Evolutionary conservation across 2,797 vertebrate genomes (phyloP).

Genomic region (Iguana delicatissima): DNA sequence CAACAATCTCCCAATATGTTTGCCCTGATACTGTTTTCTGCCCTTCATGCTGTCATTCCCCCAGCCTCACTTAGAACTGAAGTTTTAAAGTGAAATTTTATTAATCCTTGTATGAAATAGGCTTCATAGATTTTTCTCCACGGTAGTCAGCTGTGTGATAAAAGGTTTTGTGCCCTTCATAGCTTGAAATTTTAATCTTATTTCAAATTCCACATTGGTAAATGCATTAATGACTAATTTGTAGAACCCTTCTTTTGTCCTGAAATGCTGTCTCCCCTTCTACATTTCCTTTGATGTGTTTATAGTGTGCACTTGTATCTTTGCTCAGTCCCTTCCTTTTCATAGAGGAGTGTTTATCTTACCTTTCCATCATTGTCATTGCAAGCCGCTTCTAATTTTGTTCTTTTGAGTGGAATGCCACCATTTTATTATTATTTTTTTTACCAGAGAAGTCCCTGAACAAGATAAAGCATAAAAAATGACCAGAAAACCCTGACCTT

Average conservation of each 20-base stretch:
- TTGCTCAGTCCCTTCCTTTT: constrained; percentile 22
- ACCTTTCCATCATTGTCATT: constrained; percentile 38
- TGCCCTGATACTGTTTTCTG: too few relatives aligned
- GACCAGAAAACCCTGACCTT: constrained; percentile 69
- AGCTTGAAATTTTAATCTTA: neutral
- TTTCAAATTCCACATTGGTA: constrained; percentile 11
- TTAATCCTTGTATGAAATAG: neutral
- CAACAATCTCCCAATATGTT: too few relatives aligned
- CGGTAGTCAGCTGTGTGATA: neutral
- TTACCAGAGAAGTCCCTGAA: constrained; percentile 66
- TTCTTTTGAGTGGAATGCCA: constrained; percentile 62
- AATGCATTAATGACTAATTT: neutral
- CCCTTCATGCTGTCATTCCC: too few relatives aligned
- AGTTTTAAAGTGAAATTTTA: neutral
- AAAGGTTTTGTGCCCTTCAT: neutral
- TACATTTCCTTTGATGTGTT: constrained; percentile 1
- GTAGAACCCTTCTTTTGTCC: constrained; percentile 10
- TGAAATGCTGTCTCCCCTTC: neutral
- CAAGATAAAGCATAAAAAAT: constrained; percentile 75
- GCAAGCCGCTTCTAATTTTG: neutral
- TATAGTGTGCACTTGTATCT: constrained; percentile 29
- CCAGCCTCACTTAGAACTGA: too few relatives aligned
- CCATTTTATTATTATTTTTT: constrained; percentile 53
- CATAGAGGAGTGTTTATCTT: constrained; percentile 12
- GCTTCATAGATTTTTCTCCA: neutral